phyloP scores from a whole-genome alignment of 2,888 invertebrate species.

The Himalopsyche tibetana region DNA sequence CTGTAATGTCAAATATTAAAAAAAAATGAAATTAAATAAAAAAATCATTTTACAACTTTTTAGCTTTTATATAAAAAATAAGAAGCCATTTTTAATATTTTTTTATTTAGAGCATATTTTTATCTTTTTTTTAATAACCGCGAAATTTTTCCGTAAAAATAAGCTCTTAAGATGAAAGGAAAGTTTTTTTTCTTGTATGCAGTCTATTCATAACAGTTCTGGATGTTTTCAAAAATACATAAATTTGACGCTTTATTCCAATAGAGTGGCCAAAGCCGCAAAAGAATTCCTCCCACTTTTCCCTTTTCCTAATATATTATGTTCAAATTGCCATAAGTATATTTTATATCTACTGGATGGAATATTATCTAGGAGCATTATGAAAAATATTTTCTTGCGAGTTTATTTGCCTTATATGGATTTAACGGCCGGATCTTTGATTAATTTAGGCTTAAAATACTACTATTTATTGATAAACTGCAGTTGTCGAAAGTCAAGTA shows the following conservation, averaged over 20 bases:
- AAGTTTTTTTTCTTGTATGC: constrained; percentile 1
- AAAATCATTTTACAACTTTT: too few species aligned
- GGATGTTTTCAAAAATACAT: constrained; percentile 31
- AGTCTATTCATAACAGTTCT: constrained; percentile 10
- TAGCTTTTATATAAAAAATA: too few species aligned
- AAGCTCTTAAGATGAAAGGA: background rate
- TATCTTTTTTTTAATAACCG: too few species aligned
- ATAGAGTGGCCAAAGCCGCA: constrained; percentile 37
- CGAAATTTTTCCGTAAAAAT: background rate
- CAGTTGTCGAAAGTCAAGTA: too few species aligned
- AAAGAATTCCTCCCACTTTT: constrained; percentile 30
- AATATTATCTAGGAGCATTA: constrained; percentile 16
- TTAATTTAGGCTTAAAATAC: too few species aligned
- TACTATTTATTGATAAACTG: too few species aligned
- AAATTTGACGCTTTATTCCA: constrained; percentile 39
- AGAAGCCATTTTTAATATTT: too few species aligned
- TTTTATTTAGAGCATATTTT: too few species aligned
- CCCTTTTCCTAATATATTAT: constrained; percentile 31
- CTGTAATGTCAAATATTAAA: too few species aligned
- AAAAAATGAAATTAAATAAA: too few species aligned
- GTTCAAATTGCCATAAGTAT: constrained; percentile 29
- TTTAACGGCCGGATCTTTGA: too few species aligned
- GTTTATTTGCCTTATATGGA: background rate
- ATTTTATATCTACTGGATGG: constrained; percentile 27
- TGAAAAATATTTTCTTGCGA: background rate